Evolutionary conservation across 2,888 invertebrate genomes (phyloP).

Genomic region (Neria commutata): DNA sequence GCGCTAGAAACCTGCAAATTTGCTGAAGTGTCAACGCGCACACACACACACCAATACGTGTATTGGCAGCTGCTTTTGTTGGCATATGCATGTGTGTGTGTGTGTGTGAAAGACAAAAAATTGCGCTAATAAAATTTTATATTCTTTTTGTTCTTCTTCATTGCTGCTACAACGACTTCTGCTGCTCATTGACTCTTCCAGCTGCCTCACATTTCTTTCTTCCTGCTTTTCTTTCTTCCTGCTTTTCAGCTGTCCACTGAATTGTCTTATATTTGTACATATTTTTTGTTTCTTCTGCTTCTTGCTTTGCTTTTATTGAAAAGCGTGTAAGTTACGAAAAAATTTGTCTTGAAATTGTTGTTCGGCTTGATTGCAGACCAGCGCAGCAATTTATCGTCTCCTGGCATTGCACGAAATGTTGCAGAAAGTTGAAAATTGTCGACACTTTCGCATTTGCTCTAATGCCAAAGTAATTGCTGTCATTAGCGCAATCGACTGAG

Average conservation of each 20-base stretch:
- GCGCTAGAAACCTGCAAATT: background rate
- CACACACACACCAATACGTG: background rate
- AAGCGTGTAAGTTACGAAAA: too few relatives aligned
- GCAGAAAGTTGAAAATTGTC: too few relatives aligned
- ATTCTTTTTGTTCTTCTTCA: conserved; percentile 4
- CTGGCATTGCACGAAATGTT: too few relatives aligned
- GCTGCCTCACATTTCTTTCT: background rate
- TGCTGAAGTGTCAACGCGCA: background rate
- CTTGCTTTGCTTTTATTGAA: background rate
- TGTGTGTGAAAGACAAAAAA: conserved; percentile 27
- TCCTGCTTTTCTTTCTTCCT: background rate
- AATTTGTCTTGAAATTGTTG: too few relatives aligned
- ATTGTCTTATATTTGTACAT: background rate
- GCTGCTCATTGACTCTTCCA: conserved; percentile 17
- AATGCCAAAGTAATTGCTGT: too few relatives aligned
- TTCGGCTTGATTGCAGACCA: too few relatives aligned
- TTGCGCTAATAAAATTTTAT: conserved; percentile 35
- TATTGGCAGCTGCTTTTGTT: too few relatives aligned
- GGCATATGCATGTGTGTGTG: background rate
- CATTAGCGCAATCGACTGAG: too few relatives aligned
- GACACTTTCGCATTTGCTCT: too few relatives aligned
- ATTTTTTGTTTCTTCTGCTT: background rate
- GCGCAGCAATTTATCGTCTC: too few relatives aligned
- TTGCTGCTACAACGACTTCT: background rate
- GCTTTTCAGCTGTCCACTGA: background rate